Percentiles rank a stretch among this genome's conserved stretches.
Evolutionary conservation across 37 sponge, comb jelly and placozoan genomes (phyloP).

Genomic region (Mnemiopsis leidyi): DNA sequence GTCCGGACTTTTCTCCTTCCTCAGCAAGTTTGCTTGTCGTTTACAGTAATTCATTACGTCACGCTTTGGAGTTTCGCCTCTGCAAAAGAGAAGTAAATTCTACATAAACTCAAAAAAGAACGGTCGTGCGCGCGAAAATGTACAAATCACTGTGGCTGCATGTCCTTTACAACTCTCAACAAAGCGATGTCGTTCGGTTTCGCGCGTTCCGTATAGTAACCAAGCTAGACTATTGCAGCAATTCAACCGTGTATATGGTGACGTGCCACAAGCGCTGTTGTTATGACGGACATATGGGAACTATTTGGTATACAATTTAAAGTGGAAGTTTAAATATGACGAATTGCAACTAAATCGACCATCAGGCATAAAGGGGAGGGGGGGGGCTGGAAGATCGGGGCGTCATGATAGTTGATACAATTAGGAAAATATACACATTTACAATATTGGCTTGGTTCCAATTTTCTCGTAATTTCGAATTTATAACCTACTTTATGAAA

Average conservation of each 20-base stretch:
- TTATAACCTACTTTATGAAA: conserved; percentile 12
- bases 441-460: neutral
- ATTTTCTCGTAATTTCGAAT: neutral
- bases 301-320: too few species aligned
- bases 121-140: conserved; percentile 1
- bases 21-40: neutral
- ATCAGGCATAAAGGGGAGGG: too few species aligned
- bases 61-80: conserved; percentile 55
- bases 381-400: too few species aligned
- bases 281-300: too few species aligned
- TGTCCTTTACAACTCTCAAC: neutral
- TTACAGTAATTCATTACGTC: conserved; percentile 65
- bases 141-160: conserved; percentile 25
- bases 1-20: neutral
- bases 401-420: too few species aligned
- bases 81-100: neutral
- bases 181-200: neutral
- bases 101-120: neutral
- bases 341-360: too few species aligned
- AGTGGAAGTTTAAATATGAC: too few species aligned
- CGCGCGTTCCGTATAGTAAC: conserved; percentile 28
- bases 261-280: conserved; percentile 6
- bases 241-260: conserved; percentile 17
- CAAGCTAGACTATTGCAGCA: neutral
- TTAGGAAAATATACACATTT: too few species aligned